A percentile compares a stretch with the other conserved stretches of the same genome.
Conservation (phyloP, 2,888 invertebrate species). For the Tiliacea citrago region DNA sequence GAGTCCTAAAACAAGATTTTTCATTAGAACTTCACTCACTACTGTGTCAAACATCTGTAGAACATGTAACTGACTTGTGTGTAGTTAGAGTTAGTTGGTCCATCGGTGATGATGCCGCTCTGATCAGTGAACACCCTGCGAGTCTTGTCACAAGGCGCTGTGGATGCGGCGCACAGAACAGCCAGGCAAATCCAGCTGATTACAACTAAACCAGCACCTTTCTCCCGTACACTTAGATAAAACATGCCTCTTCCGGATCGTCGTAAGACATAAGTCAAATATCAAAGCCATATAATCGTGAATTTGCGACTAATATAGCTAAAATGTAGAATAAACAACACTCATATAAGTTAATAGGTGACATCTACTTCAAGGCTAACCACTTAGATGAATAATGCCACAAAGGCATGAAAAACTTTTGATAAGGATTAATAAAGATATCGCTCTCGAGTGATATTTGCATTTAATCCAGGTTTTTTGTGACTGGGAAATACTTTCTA, state of each 20-base stretch:
- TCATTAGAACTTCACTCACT: constrained; percentile 44
- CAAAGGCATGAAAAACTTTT: constrained; percentile 75
- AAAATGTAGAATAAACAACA: constrained; percentile 90
- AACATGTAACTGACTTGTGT: constrained; percentile 91
- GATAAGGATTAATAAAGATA: constrained; percentile 68
- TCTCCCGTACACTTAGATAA: constrained; percentile 89
- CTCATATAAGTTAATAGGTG: constrained; percentile 88
- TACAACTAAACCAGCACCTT: constrained; percentile 88
- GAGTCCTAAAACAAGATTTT: constrained; percentile 91
- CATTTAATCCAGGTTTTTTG: constrained; percentile 73
- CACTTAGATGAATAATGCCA: constrained; percentile 84
- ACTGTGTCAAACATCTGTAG: constrained; percentile 24
- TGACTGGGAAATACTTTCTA: constrained; percentile 84
- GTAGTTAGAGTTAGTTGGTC: constrained; percentile 96
- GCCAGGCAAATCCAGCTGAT: constrained; percentile 87
- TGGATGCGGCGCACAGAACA: constrained; percentile 87
- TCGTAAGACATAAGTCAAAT: constrained; percentile 88
- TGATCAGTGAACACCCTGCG: constrained; percentile 95
- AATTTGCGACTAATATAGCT: constrained; percentile 87
- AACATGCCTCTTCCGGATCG: constrained; percentile 89
- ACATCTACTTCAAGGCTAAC: constrained; percentile 91
- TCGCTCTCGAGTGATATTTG: constrained; percentile 68
- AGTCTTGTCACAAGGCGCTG: constrained; percentile 95
- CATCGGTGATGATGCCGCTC: constrained; percentile 97
- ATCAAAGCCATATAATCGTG: constrained; percentile 90